Conservation (phyloP, 2,113 vertebrate species). For the Perca fluviatilis region DNA sequence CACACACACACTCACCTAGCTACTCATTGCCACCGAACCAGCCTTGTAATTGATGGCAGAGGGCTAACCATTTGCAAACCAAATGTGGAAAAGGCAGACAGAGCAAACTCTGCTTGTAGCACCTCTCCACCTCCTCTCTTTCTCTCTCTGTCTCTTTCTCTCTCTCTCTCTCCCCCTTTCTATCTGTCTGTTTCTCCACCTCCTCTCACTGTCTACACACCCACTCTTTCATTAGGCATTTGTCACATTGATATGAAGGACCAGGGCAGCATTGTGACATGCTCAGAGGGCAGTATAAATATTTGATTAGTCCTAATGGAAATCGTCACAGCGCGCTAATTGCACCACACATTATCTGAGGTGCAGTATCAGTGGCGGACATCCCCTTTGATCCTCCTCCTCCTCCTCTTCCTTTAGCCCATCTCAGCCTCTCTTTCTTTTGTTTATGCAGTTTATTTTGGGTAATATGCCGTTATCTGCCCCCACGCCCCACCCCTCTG, state of each 20-base stretch:
- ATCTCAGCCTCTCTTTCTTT: constrained; percentile 49
- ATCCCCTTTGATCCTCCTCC: constrained; percentile 84
- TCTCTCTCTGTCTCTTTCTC: constrained; percentile 15
- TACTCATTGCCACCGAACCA: constrained; percentile 83
- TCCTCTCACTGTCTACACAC: constrained; percentile 78
- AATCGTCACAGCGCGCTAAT: constrained; percentile 99
- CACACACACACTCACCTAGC: constrained; percentile 49
- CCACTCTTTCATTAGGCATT: constrained; percentile 87
- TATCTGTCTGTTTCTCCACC: constrained; percentile 48
- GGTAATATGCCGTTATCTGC: constrained; percentile 54
- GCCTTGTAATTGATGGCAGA: constrained; percentile 92
- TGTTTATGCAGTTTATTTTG: constrained; percentile 74
- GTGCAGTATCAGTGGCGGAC: constrained; percentile 86
- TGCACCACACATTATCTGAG: constrained; percentile 96
- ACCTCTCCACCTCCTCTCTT: constrained; percentile 67
- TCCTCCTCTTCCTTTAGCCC: constrained; percentile 45
- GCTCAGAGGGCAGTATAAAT: constrained; percentile 97
- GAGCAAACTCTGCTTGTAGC: constrained; percentile 83
- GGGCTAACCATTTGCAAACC: constrained; percentile 93
- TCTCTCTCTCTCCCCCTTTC: constrained; percentile 25
- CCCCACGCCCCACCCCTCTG: constrained; percentile 2
- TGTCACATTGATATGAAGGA: constrained; percentile 95
- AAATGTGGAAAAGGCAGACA: constrained; percentile 86
- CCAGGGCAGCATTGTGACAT: constrained; percentile 88
- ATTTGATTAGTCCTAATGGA: constrained; percentile 99